Base-by-base conservation (phyloP, 1,140 invertebrate species). In the Argopecten irradians region DNA sequence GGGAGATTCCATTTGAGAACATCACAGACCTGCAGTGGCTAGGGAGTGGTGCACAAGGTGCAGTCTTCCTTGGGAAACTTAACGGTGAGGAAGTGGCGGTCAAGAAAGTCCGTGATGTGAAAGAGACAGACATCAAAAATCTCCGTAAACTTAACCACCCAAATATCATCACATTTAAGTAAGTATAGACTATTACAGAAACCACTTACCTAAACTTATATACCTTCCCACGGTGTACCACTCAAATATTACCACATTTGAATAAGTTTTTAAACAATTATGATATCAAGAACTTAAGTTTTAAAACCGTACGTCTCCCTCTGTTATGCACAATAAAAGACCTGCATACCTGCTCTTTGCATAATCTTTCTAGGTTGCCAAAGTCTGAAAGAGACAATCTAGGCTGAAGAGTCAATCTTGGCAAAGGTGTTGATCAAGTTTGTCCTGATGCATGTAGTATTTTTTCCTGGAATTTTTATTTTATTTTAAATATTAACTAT, bases 141-240 rank as follows among this genome's bases (percentile, higher is more conserved):
- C 96, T 99, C 35, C 96, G 98, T 82, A 99, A 99, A 96, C 96
- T 99, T 35, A 98, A 99, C 94, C 99, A 99, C 95, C 97, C 98
- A 9, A 99, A 99, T 95, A 98, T 99, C 93, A 98, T 99, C 84
- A 97, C 98, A 93, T 99, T 99, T 94, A 98, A 98, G 97, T 98
- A 95, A 96, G 96, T 94, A 16, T n/a, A n/a, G n/a, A n/a, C n/a
- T n/a, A n/a, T n/a, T n/a, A n/a, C n/a, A n/a, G n/a, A n/a, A n/a
- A n/a, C n/a, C n/a, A n/a, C n/a, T n/a, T n/a, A n/a, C n/a, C n/a
- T n/a, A n/a, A n/a, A n/a, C n/a, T n/a, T n/a, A n/a, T n/a, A n/a
- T n/a, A n/a, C n/a, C n/a, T n/a, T n/a, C n/a, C n/a, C n/a, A n/a
- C n/a, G n/a, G n/a, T n/a, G n/a, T n/a, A n/a, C n/a, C n/a, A n/a